Evolutionary conservation across 2,113 vertebrate genomes (phyloP).

Genomic region (Rafetus swinhoei): DNA sequence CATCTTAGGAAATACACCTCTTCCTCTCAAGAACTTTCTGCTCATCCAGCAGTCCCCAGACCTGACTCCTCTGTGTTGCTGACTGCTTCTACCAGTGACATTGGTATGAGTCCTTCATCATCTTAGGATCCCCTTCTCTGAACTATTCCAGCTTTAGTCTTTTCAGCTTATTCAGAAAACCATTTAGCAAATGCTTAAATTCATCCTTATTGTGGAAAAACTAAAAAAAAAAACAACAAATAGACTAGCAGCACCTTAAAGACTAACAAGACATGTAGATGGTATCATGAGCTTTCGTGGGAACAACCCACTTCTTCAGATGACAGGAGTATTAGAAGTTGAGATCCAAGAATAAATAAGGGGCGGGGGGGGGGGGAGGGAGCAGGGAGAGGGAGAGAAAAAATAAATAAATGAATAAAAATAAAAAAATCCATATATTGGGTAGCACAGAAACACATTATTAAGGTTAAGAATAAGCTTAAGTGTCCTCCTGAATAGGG

Average conservation of each 20-base stretch:
- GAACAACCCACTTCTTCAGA: too few relatives aligned
- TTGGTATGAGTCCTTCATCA: background rate
- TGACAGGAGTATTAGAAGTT: too few relatives aligned
- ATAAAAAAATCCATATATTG: rapidly evolving
- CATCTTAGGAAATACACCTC: background rate
- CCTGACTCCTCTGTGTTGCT: background rate
- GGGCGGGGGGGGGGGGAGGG: too few relatives aligned
- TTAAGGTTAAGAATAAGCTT: background rate
- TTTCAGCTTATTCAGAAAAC: background rate
- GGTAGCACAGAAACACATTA: background rate
- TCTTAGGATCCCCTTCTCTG: rapidly evolving
- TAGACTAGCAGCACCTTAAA: too few relatives aligned
- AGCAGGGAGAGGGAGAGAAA: too few relatives aligned
- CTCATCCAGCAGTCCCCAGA: background rate
- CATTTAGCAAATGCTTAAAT: background rate
- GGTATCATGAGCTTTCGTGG: too few relatives aligned
- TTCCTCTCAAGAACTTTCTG: background rate
- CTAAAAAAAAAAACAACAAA: too few relatives aligned
- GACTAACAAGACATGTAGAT: too few relatives aligned
- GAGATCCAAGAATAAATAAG: too few relatives aligned
- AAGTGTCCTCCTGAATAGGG: rapidly evolving
- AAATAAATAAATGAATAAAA: too few relatives aligned
- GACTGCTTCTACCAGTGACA: rapidly evolving
- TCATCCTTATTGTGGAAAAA: too few relatives aligned
- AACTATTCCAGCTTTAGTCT: background rate